These are phyloP conservation scores for Anastrepha ludens DNA, from an alignment of 1,140 invertebrate genomes.

Conservation along the genomic window DNA sequence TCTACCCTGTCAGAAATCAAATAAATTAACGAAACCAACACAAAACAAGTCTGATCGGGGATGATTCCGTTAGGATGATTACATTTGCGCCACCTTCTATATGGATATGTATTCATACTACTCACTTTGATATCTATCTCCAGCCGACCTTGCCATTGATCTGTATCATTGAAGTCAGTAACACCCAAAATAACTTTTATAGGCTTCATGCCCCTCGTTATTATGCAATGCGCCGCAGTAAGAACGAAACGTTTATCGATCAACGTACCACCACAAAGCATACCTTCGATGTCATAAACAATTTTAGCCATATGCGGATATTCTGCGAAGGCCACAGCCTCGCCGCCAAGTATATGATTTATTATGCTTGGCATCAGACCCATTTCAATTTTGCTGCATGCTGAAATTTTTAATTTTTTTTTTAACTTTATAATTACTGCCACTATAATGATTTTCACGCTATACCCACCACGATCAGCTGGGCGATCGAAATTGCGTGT, in stretches of 20 bases:
- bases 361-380: background rate
- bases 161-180: background rate
- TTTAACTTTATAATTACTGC: too few species aligned
- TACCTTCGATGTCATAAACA: background rate
- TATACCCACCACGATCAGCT: slow-evolving; percentile 17
- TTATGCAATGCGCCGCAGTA: slow-evolving; percentile 39
- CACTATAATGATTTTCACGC: background rate
- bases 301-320: slow-evolving; percentile 37
- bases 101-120: background rate
- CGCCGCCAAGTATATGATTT: background rate
- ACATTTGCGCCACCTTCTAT: too few species aligned
- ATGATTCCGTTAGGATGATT: too few species aligned
- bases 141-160: background rate
- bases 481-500: background rate
- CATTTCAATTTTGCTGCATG: background rate
- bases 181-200: background rate
- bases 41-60: too few species aligned
- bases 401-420: background rate
- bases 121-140: slow-evolving; percentile 35
- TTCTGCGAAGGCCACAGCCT: background rate
- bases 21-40: too few species aligned
- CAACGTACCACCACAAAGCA: background rate
- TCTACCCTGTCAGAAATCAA: too few species aligned
- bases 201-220: background rate
- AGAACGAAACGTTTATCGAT: slow-evolving; percentile 27